phyloP scores from a whole-genome alignment of 2,113 vertebrate species.

The Gymnorhina tibicen region DNA sequence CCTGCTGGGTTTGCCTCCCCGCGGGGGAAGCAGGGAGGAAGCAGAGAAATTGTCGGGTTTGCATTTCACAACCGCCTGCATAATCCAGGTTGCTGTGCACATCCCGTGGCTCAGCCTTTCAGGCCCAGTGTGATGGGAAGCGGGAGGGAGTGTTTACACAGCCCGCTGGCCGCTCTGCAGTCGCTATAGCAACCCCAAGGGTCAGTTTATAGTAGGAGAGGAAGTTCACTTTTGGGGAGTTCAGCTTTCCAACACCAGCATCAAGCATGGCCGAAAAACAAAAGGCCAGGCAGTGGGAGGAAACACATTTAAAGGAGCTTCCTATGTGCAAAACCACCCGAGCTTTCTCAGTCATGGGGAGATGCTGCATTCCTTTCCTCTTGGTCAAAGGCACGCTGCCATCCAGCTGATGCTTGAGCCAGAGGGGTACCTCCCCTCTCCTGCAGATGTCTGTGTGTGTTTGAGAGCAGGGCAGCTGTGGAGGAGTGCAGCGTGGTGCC shows the following conservation, averaged over 20 bases:
- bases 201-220: slow-evolving; percentile 73
- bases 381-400: background rate
- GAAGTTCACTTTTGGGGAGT: slow-evolving; percentile 71
- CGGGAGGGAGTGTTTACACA: slow-evolving; percentile 61
- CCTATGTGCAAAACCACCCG: slow-evolving; percentile 31
- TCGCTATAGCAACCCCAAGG: slow-evolving; percentile 69
- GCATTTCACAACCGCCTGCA: background rate
- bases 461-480: background rate
- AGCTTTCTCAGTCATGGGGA: background rate
- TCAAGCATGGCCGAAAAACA: slow-evolving; percentile 65
- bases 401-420: background rate
- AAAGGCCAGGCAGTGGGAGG: slow-evolving; percentile 44
- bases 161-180: slow-evolving; percentile 20
- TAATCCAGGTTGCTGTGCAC: background rate
- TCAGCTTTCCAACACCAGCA: slow-evolving; percentile 52
- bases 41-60: background rate
- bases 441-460: rapidly evolving
- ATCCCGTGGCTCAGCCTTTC: background rate
- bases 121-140: background rate
- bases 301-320: slow-evolving; percentile 69
- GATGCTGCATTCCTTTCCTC: slow-evolving; percentile 13
- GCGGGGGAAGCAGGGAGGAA: background rate
- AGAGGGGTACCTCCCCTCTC: background rate
- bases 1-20: background rate
- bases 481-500: rapidly evolving